Evolutionary conservation across 2,113 vertebrate genomes (phyloP), one percentile per base, ranked within the genome.

Genomic region (Phrynosoma blainvillii): DNA sequence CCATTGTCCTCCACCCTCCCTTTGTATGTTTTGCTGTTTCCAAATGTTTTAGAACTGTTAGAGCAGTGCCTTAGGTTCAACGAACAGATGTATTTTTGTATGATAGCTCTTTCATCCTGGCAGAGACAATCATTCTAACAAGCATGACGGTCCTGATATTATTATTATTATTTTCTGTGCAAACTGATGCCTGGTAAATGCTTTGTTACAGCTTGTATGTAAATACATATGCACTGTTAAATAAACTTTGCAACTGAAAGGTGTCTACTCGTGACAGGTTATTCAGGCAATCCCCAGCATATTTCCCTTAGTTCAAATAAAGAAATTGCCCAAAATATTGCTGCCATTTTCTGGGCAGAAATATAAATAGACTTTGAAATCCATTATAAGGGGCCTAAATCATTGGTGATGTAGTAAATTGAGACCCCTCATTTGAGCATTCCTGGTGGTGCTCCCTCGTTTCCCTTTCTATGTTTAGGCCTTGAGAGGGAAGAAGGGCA

Each of bases 241-340:
- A 98, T 98, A 98, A 98, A 99, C 96, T 96, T 98, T 97, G 95
- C 95, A 97, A 95, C 95, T 95, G 94, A 97, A 96, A 92, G 91
- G 75, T 47, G 87, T 86, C 88, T 95, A 92, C 78, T 92, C 56
- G 62, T 25, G 14, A 10, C 65, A 25, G 71, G 40, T 88, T 83
- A 65, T 82, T 82, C 9, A 11, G 32, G 20, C 25, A 42, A 16
- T 65, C 65, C 62, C 6, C 12, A 27, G 42, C 12, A 36, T 13
- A 30, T 47, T n/a, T 56, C 30, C 16, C 2, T 42, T 18, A 6
- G 18, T 71, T n/a, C 10, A 52, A 47, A 14, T 30, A 59, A n/a
- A 62, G 79, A 36, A 54, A 14, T 18, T 83, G 27, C 65, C 81
- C 7, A 74, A 66, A 40, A 4, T 18, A 40, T 36, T 13, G 4